These are phyloP conservation scores for Pionites leucogaster DNA, from an alignment of 2,113 vertebrate species.

Conservation along the genomic window DNA sequence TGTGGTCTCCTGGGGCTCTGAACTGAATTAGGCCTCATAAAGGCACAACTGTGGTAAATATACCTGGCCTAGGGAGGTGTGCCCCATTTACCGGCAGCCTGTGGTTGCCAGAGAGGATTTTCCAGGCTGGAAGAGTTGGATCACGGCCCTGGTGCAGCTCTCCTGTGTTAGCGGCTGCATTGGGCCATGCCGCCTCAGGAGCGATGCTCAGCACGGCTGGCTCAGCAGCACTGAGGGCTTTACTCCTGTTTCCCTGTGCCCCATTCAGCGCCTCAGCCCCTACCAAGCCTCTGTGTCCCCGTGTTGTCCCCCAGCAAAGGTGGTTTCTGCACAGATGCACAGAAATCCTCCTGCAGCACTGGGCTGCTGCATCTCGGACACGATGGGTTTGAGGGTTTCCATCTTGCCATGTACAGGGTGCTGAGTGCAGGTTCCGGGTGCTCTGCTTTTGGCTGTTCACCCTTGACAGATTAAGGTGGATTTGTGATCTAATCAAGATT, in stretches of 20 bases:
- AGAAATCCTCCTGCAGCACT: not conserved
- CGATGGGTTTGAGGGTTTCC: not conserved
- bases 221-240: not conserved
- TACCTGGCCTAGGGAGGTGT: fast-evolving
- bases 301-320: not conserved
- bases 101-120: not conserved
- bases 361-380: not conserved
- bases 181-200: not conserved
- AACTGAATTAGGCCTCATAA: not conserved
- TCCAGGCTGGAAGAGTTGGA: not conserved
- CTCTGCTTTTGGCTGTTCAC: not conserved
- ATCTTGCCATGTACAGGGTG: not conserved
- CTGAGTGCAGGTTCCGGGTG: not conserved
- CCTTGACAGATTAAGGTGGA: not conserved
- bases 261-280: no score
- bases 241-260: not conserved
- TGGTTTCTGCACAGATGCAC: not conserved
- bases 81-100: fast-evolving
- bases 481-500: not conserved
- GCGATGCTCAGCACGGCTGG: not conserved
- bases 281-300: not conserved
- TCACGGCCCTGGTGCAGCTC: fast-evolving
- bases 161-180: not conserved
- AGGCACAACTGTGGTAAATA: fast-evolving
- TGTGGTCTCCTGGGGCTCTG: not conserved